phyloP scores from a whole-genome alignment of 2,797 vertebrate species.

The Trematomus bernacchii region DNA sequence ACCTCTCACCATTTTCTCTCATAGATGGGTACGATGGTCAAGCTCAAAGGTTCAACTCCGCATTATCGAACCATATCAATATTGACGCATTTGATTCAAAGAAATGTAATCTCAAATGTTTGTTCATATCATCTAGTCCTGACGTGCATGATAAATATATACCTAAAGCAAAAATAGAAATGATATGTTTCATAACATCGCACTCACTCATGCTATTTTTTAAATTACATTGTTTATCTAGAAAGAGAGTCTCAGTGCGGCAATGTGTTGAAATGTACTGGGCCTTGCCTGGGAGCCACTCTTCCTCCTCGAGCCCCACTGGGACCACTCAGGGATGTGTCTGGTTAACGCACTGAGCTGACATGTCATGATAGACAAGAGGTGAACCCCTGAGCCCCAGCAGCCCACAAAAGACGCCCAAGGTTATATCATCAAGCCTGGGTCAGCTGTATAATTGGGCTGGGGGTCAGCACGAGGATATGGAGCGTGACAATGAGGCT shows the following conservation, averaged over 20 bases:
- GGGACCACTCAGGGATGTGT: constrained; percentile 85
- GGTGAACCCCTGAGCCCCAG: constrained; percentile 71
- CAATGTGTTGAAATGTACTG: constrained; percentile 43
- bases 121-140: neutral
- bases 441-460: constrained; percentile 87
- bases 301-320: constrained; percentile 60
- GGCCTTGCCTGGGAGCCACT: constrained; percentile 50
- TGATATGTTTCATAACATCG: neutral
- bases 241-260: constrained; percentile 5
- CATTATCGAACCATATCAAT: no score
- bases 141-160: neutral
- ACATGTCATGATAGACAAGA: constrained; percentile 83
- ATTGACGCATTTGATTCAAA: no score
- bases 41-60: no score
- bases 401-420: constrained; percentile 78
- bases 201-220: neutral
- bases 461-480: constrained; percentile 82
- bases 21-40: no score
- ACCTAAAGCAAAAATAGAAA: neutral
- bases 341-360: constrained; percentile 83
- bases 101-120: no score
- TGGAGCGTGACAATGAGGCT: constrained; percentile 84
- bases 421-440: constrained; percentile 87
- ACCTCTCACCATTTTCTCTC: no score
- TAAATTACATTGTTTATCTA: constrained; percentile 28